Evolutionary conservation across 2,888 invertebrate species (phyloP).

Genomic region (Hydraecia micacea): DNA sequence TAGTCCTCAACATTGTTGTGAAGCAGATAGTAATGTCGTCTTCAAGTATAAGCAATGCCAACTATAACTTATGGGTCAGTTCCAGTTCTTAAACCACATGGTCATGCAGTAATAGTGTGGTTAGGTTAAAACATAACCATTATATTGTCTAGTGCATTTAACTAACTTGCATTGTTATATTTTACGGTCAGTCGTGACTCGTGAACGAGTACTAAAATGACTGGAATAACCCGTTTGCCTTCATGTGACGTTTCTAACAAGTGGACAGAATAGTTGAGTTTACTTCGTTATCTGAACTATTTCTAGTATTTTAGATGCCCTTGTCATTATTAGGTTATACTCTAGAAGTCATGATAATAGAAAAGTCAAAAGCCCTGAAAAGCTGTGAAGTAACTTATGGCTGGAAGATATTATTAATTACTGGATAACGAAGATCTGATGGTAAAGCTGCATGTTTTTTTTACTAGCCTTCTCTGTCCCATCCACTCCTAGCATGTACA

Average conservation of each 20-base stretch:
- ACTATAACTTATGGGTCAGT: constrained; percentile 22
- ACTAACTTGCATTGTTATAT: constrained; percentile 35
- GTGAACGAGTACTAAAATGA: constrained; percentile 24
- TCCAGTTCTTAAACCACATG: constrained; percentile 12
- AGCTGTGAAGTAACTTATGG: background rate
- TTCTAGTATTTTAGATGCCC: constrained; percentile 14
- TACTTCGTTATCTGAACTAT: background rate
- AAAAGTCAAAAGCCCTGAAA: background rate
- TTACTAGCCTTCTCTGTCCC: background rate
- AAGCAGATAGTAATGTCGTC: constrained; percentile 20
- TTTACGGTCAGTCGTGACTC: constrained; percentile 38
- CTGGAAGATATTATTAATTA: background rate
- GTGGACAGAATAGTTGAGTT: constrained; percentile 7
- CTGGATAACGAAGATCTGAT: no score
- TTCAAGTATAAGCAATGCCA: background rate
- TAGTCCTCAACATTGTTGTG: background rate
- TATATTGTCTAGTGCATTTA: constrained; percentile 31
- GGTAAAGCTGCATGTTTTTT: background rate
- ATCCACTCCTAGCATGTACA: background rate
- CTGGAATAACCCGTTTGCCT: constrained; percentile 36
- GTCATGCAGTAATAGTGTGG: constrained; percentile 22
- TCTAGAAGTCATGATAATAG: background rate
- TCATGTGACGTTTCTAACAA: constrained; percentile 20
- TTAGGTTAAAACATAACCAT: constrained; percentile 18
- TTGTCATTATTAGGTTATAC: background rate